phyloP scores from a whole-genome alignment of 2,888 invertebrate species.

The Acanthacorydalis orientalis region DNA sequence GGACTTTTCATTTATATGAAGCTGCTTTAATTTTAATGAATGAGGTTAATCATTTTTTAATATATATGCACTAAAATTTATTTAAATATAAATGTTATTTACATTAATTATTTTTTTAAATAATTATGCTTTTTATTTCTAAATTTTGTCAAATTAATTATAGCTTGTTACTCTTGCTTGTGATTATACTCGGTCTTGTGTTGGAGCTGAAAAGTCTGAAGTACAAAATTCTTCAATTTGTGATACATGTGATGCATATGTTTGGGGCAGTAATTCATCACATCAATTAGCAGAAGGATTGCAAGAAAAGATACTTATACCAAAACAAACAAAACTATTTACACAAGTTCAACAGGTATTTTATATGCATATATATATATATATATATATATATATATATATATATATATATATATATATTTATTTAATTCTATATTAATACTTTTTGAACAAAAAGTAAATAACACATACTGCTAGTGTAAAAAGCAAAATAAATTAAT shows the following conservation, averaged over 20 bases:
- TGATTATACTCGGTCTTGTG: slow-evolving; percentile 23
- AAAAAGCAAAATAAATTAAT: too few relatives aligned
- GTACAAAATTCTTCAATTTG: slow-evolving; percentile 6
- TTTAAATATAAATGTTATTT: too few relatives aligned
- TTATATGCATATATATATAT: too few relatives aligned
- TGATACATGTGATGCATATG: slow-evolving; percentile 35
- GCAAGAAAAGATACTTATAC: slow-evolving; percentile 39
- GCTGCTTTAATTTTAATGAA: neutral
- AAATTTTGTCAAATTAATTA: slow-evolving; percentile 5
- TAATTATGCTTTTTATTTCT: neutral
- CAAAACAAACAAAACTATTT: slow-evolving; percentile 37
- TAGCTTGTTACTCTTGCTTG: slow-evolving; percentile 25
- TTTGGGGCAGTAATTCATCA: slow-evolving; percentile 48
- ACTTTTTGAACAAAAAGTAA: too few relatives aligned
- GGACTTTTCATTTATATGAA: neutral
- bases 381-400: too few relatives aligned
- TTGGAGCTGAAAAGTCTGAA: slow-evolving; percentile 15
- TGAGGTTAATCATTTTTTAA: neutral
- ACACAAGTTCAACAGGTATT: slow-evolving; percentile 36
- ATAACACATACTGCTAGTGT: too few relatives aligned
- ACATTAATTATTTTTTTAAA: too few relatives aligned
- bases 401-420: too few relatives aligned
- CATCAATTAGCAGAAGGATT: slow-evolving; percentile 42
- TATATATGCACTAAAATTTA: too few relatives aligned
- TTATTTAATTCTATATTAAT: too few relatives aligned